These are phyloP conservation scores for Mixornis gularis DNA, from an alignment of 2,113 vertebrate species.

Conservation along the genomic window DNA sequence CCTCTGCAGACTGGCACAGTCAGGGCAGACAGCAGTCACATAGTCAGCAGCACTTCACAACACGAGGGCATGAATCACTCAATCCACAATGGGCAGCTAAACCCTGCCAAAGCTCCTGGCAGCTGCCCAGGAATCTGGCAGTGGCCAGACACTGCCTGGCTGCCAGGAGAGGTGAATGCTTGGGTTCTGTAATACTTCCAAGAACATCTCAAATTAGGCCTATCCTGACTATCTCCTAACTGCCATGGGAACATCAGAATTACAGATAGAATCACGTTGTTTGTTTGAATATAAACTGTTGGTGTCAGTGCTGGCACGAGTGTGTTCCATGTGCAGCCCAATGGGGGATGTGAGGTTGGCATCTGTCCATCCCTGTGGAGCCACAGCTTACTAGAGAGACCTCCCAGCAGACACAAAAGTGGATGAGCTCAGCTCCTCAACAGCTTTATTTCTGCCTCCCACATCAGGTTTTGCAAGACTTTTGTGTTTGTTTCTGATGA, in stretches of 20 bases:
- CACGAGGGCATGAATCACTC: not conserved
- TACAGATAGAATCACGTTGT: not conserved
- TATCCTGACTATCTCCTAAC: not conserved
- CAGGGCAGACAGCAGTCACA: not conserved
- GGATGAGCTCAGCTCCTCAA: not conserved
- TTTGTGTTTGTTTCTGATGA: not conserved
- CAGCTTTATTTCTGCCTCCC: constrained; percentile 8
- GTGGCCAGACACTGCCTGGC: not conserved
- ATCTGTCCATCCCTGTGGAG: not conserved
- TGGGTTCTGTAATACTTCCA: not conserved
- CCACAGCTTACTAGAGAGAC: not conserved
- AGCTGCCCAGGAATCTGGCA: not conserved
- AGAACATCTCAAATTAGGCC: not conserved
- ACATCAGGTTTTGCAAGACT: not conserved
- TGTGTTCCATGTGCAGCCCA: accelerated
- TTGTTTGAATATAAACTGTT: not conserved
- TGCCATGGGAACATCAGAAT: not conserved
- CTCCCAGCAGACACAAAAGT: not conserved
- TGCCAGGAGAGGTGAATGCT: not conserved
- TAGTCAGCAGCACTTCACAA: not conserved
- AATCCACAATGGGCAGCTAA: not conserved
- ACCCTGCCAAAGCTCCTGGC: not conserved
- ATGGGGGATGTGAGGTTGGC: not conserved
- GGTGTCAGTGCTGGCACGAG: not conserved
- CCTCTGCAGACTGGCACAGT: not conserved